Conservation (phyloP, 2,113 vertebrate species). For the Circaetus cinerascens region DNA sequence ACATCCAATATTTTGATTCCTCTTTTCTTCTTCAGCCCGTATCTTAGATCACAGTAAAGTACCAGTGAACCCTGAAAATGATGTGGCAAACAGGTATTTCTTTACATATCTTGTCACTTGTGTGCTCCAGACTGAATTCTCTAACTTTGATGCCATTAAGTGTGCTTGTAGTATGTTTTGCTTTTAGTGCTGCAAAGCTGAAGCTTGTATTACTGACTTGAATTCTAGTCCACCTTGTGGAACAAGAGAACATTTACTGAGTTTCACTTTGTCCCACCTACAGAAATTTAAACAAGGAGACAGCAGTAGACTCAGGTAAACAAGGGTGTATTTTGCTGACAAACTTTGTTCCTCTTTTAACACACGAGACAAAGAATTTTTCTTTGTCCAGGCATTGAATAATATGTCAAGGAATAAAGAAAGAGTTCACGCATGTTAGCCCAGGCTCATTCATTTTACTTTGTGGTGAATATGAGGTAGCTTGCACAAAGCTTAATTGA, state of each 20-base stretch:
- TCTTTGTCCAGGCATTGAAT: background rate
- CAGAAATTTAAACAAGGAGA: background rate
- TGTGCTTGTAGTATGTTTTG: background rate
- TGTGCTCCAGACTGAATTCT: background rate
- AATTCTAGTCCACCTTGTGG: constrained; percentile 29
- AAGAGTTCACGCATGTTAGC: background rate
- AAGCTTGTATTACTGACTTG: background rate
- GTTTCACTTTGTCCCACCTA: background rate
- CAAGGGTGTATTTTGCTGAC: background rate
- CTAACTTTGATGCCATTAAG: background rate
- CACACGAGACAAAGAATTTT: accelerated
- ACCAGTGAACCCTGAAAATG: background rate
- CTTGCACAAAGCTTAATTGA: no score
- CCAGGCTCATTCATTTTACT: no score
- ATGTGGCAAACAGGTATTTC: background rate
- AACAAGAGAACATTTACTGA: background rate
- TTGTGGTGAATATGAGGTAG: no score
- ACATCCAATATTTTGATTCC: background rate
- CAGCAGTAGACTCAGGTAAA: background rate
- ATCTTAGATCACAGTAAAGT: background rate
- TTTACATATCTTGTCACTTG: background rate
- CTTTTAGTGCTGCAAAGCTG: background rate
- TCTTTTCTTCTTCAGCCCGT: background rate
- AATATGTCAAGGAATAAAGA: background rate
- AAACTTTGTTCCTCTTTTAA: background rate